Evolutionary conservation across 1,140 invertebrate genomes (phyloP), one percentile per base, ranked within the genome.

Genomic region (Macrosteles quadrilineatus): DNA sequence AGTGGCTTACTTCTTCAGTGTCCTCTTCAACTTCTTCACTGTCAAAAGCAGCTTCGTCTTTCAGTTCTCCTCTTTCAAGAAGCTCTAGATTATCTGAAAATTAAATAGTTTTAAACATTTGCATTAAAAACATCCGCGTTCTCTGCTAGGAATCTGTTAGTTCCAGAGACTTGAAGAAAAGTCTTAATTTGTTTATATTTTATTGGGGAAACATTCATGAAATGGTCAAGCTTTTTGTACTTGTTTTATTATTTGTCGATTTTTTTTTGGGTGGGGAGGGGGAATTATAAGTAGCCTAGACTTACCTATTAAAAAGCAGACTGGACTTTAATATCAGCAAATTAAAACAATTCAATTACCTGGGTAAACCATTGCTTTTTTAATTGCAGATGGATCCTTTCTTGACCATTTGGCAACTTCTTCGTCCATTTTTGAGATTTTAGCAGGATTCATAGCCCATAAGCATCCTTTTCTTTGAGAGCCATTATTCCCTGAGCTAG

Each of bases 391-490:
- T 0, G 95, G 94, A 83, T 98, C 96, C 81, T 98, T 98, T 74
- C 92, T 87, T 6, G 93, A 94, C 93, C 95, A 98, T 79, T 98
- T 98, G 74, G 94, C 92, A 47, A 98, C 94, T 80, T 98, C 96
- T 80, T 98, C 96, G 74, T 98, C 95, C 95, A 98, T 97, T 84
- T 98, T 98, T 25, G 89, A 87, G 19, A 96, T 89, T 80, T 97
- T 97, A 17, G 90, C 90, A 0, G 95, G 95, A 84, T 97, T 97
- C 85, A 98, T 93, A 0, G 95, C 95, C 97, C 97, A 98, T 64
- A 98, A 84, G 77, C 96, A 98, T 2, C 96, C 91, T 81, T 93
- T 93, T 67, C 92, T 84, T 78, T 92, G 90, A 75, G 89, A 89
- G 0, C 91, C 90, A 77, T 91, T 92, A 0, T 90, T 90, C 77